These are phyloP conservation scores for Mormyrops boulengeri DNA, from an alignment of 2,797 vertebrate genomes.

Conservation along the genomic window DNA sequence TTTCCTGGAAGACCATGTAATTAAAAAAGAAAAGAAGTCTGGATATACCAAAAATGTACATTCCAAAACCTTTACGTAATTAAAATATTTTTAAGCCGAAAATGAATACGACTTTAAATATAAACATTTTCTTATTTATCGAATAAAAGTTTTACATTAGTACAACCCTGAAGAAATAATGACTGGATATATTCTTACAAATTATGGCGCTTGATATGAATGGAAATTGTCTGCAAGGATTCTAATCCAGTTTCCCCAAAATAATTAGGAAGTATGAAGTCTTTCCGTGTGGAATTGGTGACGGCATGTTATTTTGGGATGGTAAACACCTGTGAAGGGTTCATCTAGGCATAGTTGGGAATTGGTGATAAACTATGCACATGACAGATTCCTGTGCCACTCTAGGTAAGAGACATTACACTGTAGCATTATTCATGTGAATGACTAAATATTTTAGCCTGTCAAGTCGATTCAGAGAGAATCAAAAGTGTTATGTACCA, in stretches of 20 bases:
- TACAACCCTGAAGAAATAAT: conserved; percentile 13
- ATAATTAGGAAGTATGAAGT: background rate
- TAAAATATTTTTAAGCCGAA: conserved; percentile 13
- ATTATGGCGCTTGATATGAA: background rate
- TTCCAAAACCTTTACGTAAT: conserved; percentile 9
- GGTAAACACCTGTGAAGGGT: conserved; percentile 8
- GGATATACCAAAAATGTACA: conserved; percentile 5
- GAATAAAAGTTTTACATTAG: background rate
- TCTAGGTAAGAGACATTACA: background rate
- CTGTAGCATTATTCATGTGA: background rate
- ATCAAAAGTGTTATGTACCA: conserved; percentile 9
- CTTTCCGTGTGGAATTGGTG: background rate
- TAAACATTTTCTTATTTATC: background rate
- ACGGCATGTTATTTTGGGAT: background rate
- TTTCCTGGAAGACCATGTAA: conserved; percentile 18
- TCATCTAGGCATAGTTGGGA: background rate
- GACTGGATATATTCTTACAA: background rate
- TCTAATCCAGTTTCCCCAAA: background rate
- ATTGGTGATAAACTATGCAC: background rate
- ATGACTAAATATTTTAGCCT: background rate
- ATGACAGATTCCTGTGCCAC: background rate
- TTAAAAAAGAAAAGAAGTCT: conserved; percentile 4
- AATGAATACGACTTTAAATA: conserved; percentile 9
- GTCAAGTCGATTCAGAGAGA: background rate
- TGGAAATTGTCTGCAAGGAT: background rate